phyloP scores from a whole-genome alignment of 2,797 vertebrate genomes.

The Serranus cabrilla region DNA sequence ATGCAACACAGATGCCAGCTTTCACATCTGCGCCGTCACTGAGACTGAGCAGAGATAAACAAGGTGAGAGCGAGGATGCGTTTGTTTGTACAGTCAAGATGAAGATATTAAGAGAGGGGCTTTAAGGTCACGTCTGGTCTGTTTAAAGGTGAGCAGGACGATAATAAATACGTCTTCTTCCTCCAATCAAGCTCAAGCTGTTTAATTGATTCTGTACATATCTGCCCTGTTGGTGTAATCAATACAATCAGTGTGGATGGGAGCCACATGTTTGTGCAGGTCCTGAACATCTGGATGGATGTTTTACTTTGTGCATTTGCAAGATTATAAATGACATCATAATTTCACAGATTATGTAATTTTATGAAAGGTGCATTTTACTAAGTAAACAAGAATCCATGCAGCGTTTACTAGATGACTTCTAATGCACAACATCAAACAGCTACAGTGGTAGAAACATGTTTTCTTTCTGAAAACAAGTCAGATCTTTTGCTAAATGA shows the following conservation, averaged over 20 bases:
- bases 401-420: not conserved
- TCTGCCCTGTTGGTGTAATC: not conserved
- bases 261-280: conserved; percentile 7
- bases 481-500: not conserved
- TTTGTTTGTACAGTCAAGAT: not conserved
- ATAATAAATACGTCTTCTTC: not conserved
- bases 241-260: not conserved
- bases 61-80: conserved; percentile 1
- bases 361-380: not conserved
- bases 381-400: not conserved
- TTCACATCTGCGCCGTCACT: not conserved
- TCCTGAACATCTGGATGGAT: not conserved
- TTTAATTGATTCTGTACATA: conserved; percentile 6
- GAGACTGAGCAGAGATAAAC: conserved; percentile 30
- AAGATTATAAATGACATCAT: not conserved
- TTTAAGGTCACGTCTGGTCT: conserved; percentile 19
- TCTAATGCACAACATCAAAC: not conserved
- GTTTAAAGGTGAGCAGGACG: conserved; percentile 9
- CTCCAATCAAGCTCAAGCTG: not conserved
- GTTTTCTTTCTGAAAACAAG: not conserved
- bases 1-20: conserved; percentile 7
- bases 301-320: not conserved
- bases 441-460: not conserved
- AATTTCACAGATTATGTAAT: not conserved
- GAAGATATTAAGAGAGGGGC: not conserved